Conservation (phyloP, 2,888 invertebrate genomes). For the Vesta saturnalis region DNA sequence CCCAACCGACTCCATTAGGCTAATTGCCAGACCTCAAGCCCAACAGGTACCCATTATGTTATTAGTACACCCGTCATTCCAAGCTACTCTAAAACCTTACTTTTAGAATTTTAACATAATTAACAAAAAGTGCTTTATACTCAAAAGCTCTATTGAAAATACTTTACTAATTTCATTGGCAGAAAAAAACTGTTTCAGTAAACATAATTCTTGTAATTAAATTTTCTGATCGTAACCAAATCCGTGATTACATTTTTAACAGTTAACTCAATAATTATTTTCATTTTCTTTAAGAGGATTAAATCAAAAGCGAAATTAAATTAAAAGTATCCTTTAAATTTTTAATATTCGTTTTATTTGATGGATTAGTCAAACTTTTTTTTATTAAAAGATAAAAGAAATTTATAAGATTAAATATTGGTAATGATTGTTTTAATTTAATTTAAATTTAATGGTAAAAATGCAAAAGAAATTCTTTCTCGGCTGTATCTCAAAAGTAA, state of each 20-base stretch:
- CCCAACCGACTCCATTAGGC: slow-evolving; percentile 47
- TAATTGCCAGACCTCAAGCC: slow-evolving; percentile 47
- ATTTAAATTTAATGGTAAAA: too few species aligned
- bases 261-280: not conserved
- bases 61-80: slow-evolving; percentile 27
- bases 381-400: not conserved
- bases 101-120: not conserved
- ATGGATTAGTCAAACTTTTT: not conserved
- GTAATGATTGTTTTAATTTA: too few species aligned
- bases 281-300: slow-evolving; percentile 1
- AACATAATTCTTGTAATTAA: too few species aligned
- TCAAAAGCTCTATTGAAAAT: not conserved
- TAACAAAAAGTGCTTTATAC: not conserved
- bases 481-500: too few species aligned
- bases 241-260: not conserved
- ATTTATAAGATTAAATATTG: too few species aligned
- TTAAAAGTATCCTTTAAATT: not conserved
- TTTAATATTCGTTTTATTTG: not conserved
- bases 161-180: too few species aligned
- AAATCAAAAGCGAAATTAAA: not conserved
- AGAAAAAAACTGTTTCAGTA: too few species aligned
- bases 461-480: too few species aligned
- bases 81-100: slow-evolving; percentile 21
- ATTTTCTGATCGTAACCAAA: not conserved
- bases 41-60: slow-evolving; percentile 32